Evolutionary conservation across 1,140 invertebrate species (phyloP).

Genomic region (Thaumatotibia leucotreta): DNA sequence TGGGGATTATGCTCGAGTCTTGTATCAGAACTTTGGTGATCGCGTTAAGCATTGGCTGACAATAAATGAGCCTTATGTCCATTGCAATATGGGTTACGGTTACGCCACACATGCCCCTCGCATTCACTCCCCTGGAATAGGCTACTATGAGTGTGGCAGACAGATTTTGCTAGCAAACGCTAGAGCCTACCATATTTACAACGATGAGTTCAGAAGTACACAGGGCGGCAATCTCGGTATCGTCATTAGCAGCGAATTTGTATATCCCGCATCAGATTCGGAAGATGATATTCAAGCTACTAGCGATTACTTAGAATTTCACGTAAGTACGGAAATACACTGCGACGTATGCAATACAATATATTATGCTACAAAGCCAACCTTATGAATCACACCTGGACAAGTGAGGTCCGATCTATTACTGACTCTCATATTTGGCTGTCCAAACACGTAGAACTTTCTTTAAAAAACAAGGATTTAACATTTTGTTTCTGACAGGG

Average conservation of each 20-base stretch:
- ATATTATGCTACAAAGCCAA: too few species aligned
- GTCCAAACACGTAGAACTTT: too few species aligned
- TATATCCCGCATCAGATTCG: conserved; percentile 38
- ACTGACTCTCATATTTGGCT: too few species aligned
- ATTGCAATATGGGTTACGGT: conserved; percentile 53
- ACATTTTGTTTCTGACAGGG: too few species aligned
- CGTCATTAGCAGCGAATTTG: conserved; percentile 52
- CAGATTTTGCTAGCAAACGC: conserved; percentile 26
- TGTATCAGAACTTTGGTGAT: conserved; percentile 67
- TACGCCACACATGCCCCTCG: conserved; percentile 52
- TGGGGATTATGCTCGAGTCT: conserved; percentile 60
- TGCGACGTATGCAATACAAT: not conserved
- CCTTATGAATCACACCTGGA: too few species aligned
- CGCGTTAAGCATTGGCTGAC: conserved; percentile 69
- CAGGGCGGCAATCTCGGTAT: conserved; percentile 61
- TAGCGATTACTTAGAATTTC: conserved; percentile 49
- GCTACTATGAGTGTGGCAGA: conserved; percentile 23
- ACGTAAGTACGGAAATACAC: not conserved
- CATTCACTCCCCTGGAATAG: conserved; percentile 50
- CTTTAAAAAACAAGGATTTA: too few species aligned
- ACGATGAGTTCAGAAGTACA: conserved; percentile 69
- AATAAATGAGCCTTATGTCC: conserved; percentile 68
- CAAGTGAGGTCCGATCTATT: too few species aligned
- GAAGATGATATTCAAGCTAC: conserved; percentile 36
- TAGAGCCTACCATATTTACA: conserved; percentile 77